Conservation (phyloP, 2,797 vertebrate genomes). For the Tapera naevia region DNA sequence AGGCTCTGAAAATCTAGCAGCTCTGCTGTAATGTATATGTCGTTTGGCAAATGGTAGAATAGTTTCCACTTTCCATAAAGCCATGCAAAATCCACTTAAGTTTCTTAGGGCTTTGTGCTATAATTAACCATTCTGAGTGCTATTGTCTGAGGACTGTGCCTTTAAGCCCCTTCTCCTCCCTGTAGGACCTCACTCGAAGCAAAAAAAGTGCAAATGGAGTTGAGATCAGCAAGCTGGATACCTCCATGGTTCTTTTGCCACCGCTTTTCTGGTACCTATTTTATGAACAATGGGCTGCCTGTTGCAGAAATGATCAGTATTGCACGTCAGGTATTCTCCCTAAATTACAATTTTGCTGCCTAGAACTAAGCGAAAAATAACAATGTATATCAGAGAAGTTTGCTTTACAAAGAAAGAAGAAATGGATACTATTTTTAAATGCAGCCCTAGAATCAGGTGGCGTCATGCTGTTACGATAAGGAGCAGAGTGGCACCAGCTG, state of each 20-base stretch:
- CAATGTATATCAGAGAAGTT: not conserved
- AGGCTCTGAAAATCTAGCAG: conserved; percentile 28
- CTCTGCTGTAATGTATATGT: conserved; percentile 37
- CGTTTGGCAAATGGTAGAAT: conserved; percentile 62
- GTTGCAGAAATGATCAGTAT: conserved; percentile 22
- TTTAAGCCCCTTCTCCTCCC: conserved; percentile 53
- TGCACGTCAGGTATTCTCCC: conserved; percentile 15
- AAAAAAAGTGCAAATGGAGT: conserved; percentile 20
- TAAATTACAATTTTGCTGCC: conserved; percentile 15
- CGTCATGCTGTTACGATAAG: conserved; percentile 32
- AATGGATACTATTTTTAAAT: conserved; percentile 55
- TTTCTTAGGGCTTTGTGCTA: conserved; percentile 64
- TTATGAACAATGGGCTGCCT: not conserved
- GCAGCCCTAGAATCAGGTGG: conserved; percentile 25
- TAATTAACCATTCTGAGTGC: conserved; percentile 57
- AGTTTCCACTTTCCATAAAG: conserved; percentile 64
- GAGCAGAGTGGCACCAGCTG: conserved; percentile 37
- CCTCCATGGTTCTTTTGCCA: not conserved
- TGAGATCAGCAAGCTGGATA: conserved; percentile 10
- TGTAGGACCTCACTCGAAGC: conserved; percentile 46
- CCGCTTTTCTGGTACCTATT: not conserved
- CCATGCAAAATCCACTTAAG: conserved; percentile 68
- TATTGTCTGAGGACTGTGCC: conserved; percentile 55
- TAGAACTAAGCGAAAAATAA: conserved; percentile 36
- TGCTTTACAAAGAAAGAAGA: conserved; percentile 36